These are phyloP conservation scores for Agapornis roseicollis DNA, from an alignment of 2,113 vertebrate genomes.

Conservation along the genomic window DNA sequence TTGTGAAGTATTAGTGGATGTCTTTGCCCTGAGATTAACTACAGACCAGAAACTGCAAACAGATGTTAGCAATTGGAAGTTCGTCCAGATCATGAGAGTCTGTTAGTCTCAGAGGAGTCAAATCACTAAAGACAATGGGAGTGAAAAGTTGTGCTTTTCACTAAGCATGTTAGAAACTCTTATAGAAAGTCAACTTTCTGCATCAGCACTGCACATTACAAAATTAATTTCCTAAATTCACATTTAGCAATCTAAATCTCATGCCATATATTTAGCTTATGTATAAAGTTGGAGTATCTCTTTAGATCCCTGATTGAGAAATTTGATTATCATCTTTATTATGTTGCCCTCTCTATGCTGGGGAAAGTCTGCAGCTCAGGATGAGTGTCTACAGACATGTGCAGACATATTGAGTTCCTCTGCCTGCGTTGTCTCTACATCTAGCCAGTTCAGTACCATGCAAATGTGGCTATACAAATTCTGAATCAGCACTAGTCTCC, in stretches of 20 bases:
- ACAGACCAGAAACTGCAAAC: neutral
- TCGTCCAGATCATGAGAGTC: neutral
- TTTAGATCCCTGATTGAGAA: neutral
- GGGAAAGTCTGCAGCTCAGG: neutral
- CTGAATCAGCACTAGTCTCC: conserved; percentile 15
- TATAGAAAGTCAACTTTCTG: neutral
- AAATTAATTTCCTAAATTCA: neutral
- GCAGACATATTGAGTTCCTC: neutral
- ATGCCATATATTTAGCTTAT: neutral
- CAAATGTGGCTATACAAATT: neutral
- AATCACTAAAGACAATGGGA: neutral
- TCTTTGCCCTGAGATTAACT: neutral
- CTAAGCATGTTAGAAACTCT: neutral
- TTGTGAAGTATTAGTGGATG: neutral
- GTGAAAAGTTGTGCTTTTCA: neutral
- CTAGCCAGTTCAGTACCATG: neutral
- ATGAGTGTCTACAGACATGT: neutral
- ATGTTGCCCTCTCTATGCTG: neutral
- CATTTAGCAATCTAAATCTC: neutral
- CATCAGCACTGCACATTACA: neutral
- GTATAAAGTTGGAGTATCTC: neutral
- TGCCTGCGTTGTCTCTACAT: neutral
- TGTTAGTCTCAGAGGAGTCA: neutral
- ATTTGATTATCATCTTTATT: neutral
- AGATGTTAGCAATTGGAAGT: neutral